Evolutionary conservation across 2,888 invertebrate species (phyloP).

Genomic region (Vesta saturnalis): DNA sequence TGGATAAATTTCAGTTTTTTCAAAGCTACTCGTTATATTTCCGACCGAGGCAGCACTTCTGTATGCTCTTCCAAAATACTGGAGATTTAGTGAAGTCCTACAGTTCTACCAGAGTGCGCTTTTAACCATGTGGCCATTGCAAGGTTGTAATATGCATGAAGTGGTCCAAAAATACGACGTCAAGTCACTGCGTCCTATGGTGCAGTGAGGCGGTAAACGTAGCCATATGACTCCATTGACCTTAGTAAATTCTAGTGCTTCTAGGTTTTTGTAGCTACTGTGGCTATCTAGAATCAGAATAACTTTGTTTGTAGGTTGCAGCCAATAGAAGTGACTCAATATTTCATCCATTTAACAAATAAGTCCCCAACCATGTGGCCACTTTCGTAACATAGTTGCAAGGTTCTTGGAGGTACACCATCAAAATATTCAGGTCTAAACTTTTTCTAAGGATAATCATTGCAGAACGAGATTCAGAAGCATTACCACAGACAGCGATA

Average conservation of each 20-base stretch:
- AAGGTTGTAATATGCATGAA: constrained; percentile 21
- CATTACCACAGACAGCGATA: constrained; percentile 51
- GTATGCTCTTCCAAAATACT: constrained; percentile 19
- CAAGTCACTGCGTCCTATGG: constrained; percentile 52
- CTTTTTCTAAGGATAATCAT: constrained; percentile 43
- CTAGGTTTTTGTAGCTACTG: too few relatives aligned
- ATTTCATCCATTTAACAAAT: constrained; percentile 19
- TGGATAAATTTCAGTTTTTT: constrained; percentile 14
- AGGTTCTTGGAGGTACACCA: too few relatives aligned
- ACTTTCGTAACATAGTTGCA: too few relatives aligned
- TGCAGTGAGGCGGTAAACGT: constrained; percentile 54
- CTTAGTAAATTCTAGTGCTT: constrained; percentile 33
- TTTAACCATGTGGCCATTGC: constrained; percentile 17
- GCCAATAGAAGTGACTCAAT: constrained; percentile 13
- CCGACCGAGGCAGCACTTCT: constrained; percentile 5
- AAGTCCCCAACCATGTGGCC: too few relatives aligned
- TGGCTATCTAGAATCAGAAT: constrained; percentile 51
- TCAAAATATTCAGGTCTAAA: constrained; percentile 17
- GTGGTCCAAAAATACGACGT: constrained; percentile 42
- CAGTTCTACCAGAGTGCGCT: constrained; percentile 4
- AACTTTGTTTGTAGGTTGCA: constrained; percentile 35
- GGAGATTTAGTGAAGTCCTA: constrained; percentile 11
- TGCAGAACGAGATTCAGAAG: constrained; percentile 52
- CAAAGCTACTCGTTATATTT: neutral
- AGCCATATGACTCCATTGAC: too few relatives aligned